Base-by-base conservation (phyloP, 2,113 vertebrate species). In the Amphilophus citrinellus region DNA sequence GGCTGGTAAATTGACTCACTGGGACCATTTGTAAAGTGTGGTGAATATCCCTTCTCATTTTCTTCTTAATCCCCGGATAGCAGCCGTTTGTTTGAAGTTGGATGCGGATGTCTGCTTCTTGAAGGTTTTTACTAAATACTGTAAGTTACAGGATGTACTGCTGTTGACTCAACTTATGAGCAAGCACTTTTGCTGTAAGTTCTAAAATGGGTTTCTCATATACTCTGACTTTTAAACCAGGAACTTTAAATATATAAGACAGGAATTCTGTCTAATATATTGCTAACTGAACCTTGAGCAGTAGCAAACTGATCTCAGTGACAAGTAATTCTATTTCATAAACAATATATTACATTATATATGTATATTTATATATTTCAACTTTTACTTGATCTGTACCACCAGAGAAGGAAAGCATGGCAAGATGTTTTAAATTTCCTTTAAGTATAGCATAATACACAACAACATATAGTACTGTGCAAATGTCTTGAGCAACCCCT, bases 1-100 rank as follows among this genome's bases (percentile, higher is more conserved):
- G 61, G 82, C 44, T 63, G 59, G 6, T 66, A 85, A 84, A 87
- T 13, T 84, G 89, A 92, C 86, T 89, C 90, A 37, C 53, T 63
- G 89, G 88, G 80, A 83, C 65, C 76, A 59, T 92, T 87, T 88
- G 83, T 77, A 84, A 83, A 83, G 82, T 77, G 88, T 22, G 61
- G 61, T 66, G 73, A 81, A 85, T 87, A 87, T 88, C 88, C 77
- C 66, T 22, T 50, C 83, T 90, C 63, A 75, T 83, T 90, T 83
- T 62, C 47, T 71, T 68, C 71, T 60, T 83, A 87, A 90, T 91
- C 81, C 85, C 53, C 3, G 3, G 80, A 85, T 61, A 62, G 83
- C 78, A 63, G 80, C 63, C 18, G 77, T 77, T 80, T 84, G 80
- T 88, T 92, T 91, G 83, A 91, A 84, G 91, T 83, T 73, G 24